These are phyloP conservation scores for Strigamia maritima DNA, from an alignment of 2,888 invertebrate species.

Conservation along the genomic window DNA sequence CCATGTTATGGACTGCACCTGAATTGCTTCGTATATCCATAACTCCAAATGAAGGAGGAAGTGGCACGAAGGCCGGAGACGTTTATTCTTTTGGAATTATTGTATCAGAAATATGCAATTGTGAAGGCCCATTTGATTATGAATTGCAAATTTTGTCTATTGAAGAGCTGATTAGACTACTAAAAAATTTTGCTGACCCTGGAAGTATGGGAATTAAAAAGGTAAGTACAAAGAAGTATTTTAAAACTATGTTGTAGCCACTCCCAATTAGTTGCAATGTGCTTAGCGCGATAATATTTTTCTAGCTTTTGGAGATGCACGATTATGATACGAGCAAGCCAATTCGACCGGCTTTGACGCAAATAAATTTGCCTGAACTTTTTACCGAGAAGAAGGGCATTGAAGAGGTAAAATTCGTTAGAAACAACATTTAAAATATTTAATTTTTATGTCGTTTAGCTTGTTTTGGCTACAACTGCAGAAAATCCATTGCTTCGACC, in stretches of 20 bases:
- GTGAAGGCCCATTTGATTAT: background rate
- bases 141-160: slow-evolving; percentile 28
- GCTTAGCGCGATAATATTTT: too few relatives aligned
- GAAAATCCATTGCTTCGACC: slow-evolving; percentile 1
- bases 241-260: too few relatives aligned
- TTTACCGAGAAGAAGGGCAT: background rate
- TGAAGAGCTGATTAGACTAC: background rate
- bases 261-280: too few relatives aligned
- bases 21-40: background rate
- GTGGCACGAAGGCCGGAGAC: background rate
- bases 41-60: background rate
- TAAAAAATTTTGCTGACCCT: background rate
- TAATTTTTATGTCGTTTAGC: background rate
- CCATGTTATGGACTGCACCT: slow-evolving; percentile 9
- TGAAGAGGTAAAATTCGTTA: background rate
- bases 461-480: background rate
- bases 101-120: slow-evolving; percentile 31
- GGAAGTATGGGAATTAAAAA: background rate
- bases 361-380: background rate
- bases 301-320: too few relatives aligned
- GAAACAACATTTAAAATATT: too few relatives aligned
- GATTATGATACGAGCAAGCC: background rate
- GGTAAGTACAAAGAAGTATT: background rate
- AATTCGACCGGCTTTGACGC: background rate
- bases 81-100: slow-evolving; percentile 34